A percentile compares a stretch with the other conserved stretches of the same genome.
phyloP scores from a whole-genome alignment of 2,797 vertebrate species.

The Poecilia wingei region DNA sequence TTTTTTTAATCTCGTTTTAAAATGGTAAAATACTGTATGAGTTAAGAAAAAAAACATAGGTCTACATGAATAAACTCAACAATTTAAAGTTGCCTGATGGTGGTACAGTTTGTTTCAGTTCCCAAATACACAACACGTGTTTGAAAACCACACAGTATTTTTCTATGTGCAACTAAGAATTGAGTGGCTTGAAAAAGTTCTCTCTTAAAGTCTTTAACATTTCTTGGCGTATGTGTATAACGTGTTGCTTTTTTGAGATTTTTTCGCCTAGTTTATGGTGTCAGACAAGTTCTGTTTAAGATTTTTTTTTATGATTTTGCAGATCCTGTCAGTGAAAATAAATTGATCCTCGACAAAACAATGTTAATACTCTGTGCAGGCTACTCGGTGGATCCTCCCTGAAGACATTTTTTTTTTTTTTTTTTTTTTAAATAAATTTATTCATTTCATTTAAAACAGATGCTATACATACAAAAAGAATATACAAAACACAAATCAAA shows the following conservation, averaged over 20 bases:
- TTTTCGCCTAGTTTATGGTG: background rate
- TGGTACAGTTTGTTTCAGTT: background rate
- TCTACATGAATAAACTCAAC: background rate
- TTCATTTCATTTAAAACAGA: too few relatives aligned
- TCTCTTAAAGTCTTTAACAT: background rate
- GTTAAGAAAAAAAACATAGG: background rate
- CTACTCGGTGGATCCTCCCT: background rate
- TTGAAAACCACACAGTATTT: background rate
- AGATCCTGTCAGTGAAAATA: background rate
- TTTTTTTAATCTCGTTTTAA: background rate
- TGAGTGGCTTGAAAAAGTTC: background rate
- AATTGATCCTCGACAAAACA: background rate
- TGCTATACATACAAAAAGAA: too few relatives aligned
- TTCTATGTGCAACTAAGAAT: background rate
- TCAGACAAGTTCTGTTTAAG: background rate
- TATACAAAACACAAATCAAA: too few relatives aligned
- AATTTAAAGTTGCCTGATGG: background rate
- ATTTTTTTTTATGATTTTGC: background rate
- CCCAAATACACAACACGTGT: background rate
- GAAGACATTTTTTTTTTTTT: too few relatives aligned
- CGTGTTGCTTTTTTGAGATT: background rate
- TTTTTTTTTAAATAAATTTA: too few relatives aligned
- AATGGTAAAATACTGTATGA: background rate
- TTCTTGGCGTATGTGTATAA: background rate
- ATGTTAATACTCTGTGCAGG: background rate